Evolutionary conservation across 2,797 vertebrate genomes (phyloP).

Genomic region (Tangara arthus): DNA sequence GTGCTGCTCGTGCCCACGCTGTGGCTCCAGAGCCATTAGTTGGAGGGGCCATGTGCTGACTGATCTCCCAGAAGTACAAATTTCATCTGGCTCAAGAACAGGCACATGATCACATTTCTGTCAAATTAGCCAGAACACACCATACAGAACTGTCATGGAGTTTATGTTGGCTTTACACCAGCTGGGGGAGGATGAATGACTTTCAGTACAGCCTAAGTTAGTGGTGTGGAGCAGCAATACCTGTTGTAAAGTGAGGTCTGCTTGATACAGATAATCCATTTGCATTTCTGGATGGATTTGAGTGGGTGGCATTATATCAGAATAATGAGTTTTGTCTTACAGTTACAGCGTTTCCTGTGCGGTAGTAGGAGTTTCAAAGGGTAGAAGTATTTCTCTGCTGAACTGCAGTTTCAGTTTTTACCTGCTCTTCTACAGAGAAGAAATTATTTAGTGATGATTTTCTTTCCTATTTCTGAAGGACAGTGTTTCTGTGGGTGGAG

Average conservation of each 20-base stretch:
- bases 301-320: not conserved
- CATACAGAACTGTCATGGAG: not conserved
- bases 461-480: not conserved
- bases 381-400: not conserved
- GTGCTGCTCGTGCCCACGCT: rapidly evolving
- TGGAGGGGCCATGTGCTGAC: not conserved
- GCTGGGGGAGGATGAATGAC: not conserved
- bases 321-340: not conserved
- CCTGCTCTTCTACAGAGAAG: not conserved
- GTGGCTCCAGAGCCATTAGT: not conserved
- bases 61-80: constrained; percentile 43
- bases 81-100: constrained; percentile 6
- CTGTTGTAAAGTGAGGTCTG: not conserved
- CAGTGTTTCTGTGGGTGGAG: not conserved
- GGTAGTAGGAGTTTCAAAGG: not conserved
- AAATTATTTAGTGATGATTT: not conserved
- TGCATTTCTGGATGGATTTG: not conserved
- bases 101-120: constrained; percentile 51
- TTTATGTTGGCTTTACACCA: constrained; percentile 37
- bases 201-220: not conserved
- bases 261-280: not conserved
- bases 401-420: not conserved
- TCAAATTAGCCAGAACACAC: constrained; percentile 42
- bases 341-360: not conserved
- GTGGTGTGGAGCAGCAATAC: not conserved